Base-by-base conservation (phyloP, 2,888 invertebrate species). In the Stratiomys singularior region DNA sequence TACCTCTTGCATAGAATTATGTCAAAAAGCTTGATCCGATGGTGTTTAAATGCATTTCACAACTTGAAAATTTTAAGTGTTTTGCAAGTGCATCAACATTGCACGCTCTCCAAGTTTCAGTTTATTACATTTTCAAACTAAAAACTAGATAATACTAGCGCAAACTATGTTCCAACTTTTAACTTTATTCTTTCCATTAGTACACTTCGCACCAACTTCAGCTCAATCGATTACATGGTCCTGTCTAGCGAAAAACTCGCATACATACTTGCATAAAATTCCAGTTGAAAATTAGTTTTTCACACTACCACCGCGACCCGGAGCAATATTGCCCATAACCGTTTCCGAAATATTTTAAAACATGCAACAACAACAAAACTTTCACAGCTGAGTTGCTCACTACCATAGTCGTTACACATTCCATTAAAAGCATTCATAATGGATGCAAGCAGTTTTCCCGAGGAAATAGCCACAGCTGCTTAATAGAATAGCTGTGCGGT, bases 281-380 rank as follows among this genome's bases (percentile, higher is more conserved):
- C 18, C 18, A 52, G 52, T 52, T 18, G 52, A 15, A 18, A 52
- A 52, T 52, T 52, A 52, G 52, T 52, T 52, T 52, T 52, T 52
- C 52, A 13, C 52, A 52, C 52, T 52, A n/a, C 52, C 4, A 52
- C 52, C 18, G 52, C 52, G 4, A 4, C 52, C 15, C 3, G 9
- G 37, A 37, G 37, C 37, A 37, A 52, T n/a, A 52, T 52, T 52
- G 52, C 52, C 37, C 37, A 37, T 37, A 37, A 9, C 37, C 37
- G 15, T 13, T 52, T 52, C n/a, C n/a, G 18, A 52, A 44, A 52
- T 52, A 52, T 52, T 52, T 52, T n/a, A 52, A 52, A 52, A 52
- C 52, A 52, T 18, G 52, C 15, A 52, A 52, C 7, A 9, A 52
- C 7, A 9, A 18, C 52, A 9, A 52, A 52, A 52, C 7, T 52